These are phyloP conservation scores for Silurus aristotelis DNA, from an alignment of 2,797 vertebrate species.

Conservation along the genomic window DNA sequence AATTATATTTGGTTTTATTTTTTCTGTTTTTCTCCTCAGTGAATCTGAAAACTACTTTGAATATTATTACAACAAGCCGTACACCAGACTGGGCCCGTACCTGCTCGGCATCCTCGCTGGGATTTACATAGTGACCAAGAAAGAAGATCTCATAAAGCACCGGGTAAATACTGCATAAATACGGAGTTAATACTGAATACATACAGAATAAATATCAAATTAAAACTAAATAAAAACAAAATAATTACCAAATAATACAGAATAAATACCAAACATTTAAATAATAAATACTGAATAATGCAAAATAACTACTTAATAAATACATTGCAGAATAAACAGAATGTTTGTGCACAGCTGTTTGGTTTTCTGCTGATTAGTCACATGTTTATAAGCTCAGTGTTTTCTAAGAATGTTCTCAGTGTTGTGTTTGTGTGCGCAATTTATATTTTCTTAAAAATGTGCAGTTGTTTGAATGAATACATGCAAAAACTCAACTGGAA, in stretches of 20 bases:
- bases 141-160: constrained; percentile 69
- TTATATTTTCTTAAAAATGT: too few relatives aligned
- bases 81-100: constrained; percentile 84
- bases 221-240: too few relatives aligned
- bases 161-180: constrained; percentile 67
- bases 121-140: constrained; percentile 73
- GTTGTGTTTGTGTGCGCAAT: not conserved
- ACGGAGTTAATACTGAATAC: too few relatives aligned
- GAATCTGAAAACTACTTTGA: constrained; percentile 69
- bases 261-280: too few relatives aligned
- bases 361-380: not conserved
- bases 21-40: constrained; percentile 59
- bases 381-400: not conserved
- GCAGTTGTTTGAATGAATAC: too few relatives aligned
- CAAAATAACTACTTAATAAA: too few relatives aligned
- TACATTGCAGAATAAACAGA: too few relatives aligned
- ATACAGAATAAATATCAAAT: too few relatives aligned
- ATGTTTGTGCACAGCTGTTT: not conserved
- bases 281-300: too few relatives aligned
- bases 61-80: constrained; percentile 84
- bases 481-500: too few relatives aligned
- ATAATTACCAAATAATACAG: too few relatives aligned
- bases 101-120: constrained; percentile 80
- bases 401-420: not conserved
- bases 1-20: too few relatives aligned